These are phyloP conservation scores for Oncorhynchus masou DNA, from an alignment of 2,113 vertebrate species.

Conservation along the genomic window DNA sequence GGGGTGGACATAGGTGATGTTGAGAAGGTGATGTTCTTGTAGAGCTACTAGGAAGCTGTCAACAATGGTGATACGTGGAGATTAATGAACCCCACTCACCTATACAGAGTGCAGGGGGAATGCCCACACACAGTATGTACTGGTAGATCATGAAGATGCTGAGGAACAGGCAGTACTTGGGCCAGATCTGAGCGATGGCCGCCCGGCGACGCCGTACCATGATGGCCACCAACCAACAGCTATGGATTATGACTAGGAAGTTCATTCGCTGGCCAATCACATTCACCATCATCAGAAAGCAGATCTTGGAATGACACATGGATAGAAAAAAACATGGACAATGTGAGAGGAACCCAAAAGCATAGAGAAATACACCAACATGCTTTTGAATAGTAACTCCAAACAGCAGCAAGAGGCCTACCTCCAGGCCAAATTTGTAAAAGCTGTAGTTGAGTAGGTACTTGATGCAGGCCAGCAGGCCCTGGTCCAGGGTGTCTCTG, in stretches of 20 bases:
- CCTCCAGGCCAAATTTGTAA: conserved; percentile 97
- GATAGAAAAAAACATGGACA: neutral
- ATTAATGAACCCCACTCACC: conserved; percentile 65
- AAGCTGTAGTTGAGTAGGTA: conserved; percentile 93
- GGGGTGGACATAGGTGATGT: too few relatives aligned
- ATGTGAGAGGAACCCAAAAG: neutral
- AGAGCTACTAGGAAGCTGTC: too few relatives aligned
- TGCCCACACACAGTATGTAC: conserved; percentile 91
- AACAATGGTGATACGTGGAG: neutral
- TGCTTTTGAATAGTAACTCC: neutral
- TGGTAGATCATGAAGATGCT: conserved; percentile 88
- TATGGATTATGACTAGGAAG: conserved; percentile 88
- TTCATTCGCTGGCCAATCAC: conserved; percentile 97
- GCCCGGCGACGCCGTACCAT: conserved; percentile 81
- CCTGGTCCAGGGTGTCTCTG: conserved; percentile 75
- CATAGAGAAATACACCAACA: neutral
- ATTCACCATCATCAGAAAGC: conserved; percentile 90
- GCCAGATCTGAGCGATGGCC: conserved; percentile 87
- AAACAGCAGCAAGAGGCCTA: conserved; percentile 44
- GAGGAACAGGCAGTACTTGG: conserved; percentile 92
- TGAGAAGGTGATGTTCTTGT: neutral
- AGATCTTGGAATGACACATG: conserved; percentile 72
- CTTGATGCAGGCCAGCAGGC: conserved; percentile 80
- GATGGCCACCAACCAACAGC: conserved; percentile 91
- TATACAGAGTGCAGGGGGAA: conserved; percentile 86